Evolutionary conservation across 2,113 vertebrate genomes (phyloP).

Genomic region (Spilogale gracilis): DNA sequence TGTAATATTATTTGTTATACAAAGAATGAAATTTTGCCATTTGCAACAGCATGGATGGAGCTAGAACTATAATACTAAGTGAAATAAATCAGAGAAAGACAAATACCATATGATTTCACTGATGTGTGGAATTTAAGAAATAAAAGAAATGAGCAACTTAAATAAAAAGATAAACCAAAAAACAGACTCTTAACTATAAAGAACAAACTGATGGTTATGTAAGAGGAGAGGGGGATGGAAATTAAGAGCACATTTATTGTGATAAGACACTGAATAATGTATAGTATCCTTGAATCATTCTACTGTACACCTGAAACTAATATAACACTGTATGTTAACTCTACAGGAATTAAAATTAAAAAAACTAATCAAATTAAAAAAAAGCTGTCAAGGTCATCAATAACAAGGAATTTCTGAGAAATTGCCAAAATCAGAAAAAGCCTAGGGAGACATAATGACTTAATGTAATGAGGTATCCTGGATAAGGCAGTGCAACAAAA

Average conservation of each 20-base stretch:
- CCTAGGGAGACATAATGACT: background rate
- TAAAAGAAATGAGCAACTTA: no score
- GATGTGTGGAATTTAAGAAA: no score
- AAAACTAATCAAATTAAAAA: no score
- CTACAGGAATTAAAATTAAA: background rate
- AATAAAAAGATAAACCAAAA: no score
- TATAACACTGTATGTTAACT: background rate
- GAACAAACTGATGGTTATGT: no score
- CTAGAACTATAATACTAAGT: background rate
- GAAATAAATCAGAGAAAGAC: background rate
- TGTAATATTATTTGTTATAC: background rate
- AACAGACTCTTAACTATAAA: no score
- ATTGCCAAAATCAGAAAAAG: background rate
- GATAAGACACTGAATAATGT: background rate
- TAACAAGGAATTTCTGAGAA: background rate
- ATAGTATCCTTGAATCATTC: background rate
- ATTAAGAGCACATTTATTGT: background rate
- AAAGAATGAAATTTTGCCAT: background rate
- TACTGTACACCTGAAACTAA: background rate
- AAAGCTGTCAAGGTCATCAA: background rate
- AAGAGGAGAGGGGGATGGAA: background rate
- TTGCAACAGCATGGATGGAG: background rate
- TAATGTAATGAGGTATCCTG: background rate
- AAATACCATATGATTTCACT: no score
- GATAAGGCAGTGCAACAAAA: background rate